Base-by-base conservation (phyloP, 2,888 invertebrate genomes). In the Cerceris rybyensis region DNA sequence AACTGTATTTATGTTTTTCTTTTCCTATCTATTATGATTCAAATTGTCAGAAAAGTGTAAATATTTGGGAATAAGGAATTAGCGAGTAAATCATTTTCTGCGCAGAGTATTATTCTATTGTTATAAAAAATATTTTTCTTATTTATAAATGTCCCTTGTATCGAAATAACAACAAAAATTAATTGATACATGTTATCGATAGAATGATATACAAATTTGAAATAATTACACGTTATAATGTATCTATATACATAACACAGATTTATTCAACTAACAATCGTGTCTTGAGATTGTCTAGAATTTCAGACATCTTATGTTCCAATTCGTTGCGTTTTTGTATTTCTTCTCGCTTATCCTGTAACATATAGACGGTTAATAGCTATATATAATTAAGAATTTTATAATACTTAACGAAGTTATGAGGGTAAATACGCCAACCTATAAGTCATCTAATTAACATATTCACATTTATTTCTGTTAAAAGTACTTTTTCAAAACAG, bases 211-310 rank as follows among this genome's bases (percentile, higher is more conserved):
- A 2, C 5, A 13, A 46, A 46, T 46, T 46, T 46, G 46, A 46
- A 11, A 43, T 54, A 65, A 58, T 17, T 65, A 43, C 42, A 41
- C 13, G 7, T 43, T 13, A n/a, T 41, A 41, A 42, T 2, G 7
- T 46, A 41, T 5, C 16, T 58, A 13, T 59, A 50, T 14, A 75
- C 16, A 75, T 60, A 7, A 13, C 14, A 55, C 14, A 28, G n/a
- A 65, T 42, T 88, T 79, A 89, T 75, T 90, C 89, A n/a, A 90
- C 80, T 42, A 88, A 78, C 49, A 90, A 82, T 52, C 90, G 88
- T 9, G 87, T 86, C 67, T 90, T 89, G 50, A 90, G 75, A 70
- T 89, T 90, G 66, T 90, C 90, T 49, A 90, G 78, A 68, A 90
- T 89, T 16, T 90, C 87, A 7, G 88, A 58, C 85, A 90, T 90